These are phyloP conservation scores for Spongilla lacustris DNA, from an alignment of 37 sponge, comb jelly and placozoan species.

Conservation along the genomic window DNA sequence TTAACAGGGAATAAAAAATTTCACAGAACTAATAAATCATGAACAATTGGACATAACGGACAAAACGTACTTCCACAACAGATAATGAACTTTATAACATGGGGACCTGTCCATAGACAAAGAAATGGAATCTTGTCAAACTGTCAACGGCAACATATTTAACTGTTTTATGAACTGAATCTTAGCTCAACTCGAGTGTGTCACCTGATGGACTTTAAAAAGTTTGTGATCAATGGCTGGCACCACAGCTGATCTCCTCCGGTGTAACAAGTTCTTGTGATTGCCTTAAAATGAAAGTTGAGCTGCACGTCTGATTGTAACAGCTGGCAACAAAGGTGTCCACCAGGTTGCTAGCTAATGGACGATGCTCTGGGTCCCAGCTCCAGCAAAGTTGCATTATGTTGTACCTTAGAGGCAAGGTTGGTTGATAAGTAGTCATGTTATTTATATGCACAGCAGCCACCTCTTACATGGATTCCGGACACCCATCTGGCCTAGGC, in stretches of 20 bases:
- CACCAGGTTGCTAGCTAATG: neutral
- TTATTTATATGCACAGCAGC: neutral
- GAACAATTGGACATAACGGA: no score
- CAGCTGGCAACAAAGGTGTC: no score
- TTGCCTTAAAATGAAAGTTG: neutral
- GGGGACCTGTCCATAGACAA: no score
- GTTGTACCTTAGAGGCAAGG: conserved; percentile 1
- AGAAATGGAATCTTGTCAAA: no score
- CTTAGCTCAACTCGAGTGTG: no score
- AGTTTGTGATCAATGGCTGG: neutral
- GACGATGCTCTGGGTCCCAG: conserved; percentile 19
- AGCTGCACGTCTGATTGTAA: neutral
- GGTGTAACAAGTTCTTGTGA: neutral
- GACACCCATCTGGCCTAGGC: conserved; percentile 30
- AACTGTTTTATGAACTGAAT: no score
- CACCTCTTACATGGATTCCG: conserved; percentile 35
- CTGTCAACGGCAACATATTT: no score
- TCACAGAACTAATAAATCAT: no score
- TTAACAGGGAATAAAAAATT: no score
- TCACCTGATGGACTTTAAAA: no score
- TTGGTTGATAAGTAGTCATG: neutral
- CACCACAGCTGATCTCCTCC: neutral
- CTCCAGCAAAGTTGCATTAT: conserved; percentile 38
- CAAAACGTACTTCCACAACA: no score
- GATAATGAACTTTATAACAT: no score